These are phyloP conservation scores for Heliconius eleuchia DNA, from an alignment of 1,140 invertebrate genomes.

Conservation along the genomic window DNA sequence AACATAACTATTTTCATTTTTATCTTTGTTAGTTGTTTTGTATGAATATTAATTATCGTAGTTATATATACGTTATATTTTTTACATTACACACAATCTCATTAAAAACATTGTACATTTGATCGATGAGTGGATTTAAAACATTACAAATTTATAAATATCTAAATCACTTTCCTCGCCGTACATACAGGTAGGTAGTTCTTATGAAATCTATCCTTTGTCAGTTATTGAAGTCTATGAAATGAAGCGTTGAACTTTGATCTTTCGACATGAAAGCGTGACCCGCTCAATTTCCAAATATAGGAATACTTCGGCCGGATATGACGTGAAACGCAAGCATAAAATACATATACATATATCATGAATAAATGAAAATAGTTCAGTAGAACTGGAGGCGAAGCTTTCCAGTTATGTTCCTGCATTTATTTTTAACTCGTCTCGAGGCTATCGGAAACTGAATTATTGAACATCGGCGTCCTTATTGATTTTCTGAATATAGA, in stretches of 20 bases:
- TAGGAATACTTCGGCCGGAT: background rate
- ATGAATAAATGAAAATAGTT: constrained; percentile 24
- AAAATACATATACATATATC: background rate
- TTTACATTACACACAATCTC: no score
- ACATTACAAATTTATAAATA: no score
- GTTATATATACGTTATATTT: no score
- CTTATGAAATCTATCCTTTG: background rate
- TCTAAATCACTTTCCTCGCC: no score
- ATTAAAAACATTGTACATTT: no score
- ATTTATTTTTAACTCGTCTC: constrained; percentile 27
- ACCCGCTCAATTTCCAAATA: constrained; percentile 16
- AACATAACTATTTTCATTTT: no score
- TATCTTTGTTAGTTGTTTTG: no score
- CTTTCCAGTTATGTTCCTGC: constrained; percentile 9
- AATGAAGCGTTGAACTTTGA: constrained; percentile 4
- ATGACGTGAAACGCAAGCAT: constrained; percentile 23
- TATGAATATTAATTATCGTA: no score
- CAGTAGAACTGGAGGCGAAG: constrained; percentile 9
- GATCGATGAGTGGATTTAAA: no score
- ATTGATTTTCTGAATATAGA: constrained; percentile 29
- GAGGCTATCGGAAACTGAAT: constrained; percentile 32
- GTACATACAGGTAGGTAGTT: background rate
- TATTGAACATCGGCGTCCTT: constrained; percentile 25
- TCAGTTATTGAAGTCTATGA: background rate
- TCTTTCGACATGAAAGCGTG: constrained; percentile 2